Percentiles rank a stretch among this genome's conserved stretches.
Conservation (phyloP, 2,113 vertebrate species). For the Anser cygnoides region DNA sequence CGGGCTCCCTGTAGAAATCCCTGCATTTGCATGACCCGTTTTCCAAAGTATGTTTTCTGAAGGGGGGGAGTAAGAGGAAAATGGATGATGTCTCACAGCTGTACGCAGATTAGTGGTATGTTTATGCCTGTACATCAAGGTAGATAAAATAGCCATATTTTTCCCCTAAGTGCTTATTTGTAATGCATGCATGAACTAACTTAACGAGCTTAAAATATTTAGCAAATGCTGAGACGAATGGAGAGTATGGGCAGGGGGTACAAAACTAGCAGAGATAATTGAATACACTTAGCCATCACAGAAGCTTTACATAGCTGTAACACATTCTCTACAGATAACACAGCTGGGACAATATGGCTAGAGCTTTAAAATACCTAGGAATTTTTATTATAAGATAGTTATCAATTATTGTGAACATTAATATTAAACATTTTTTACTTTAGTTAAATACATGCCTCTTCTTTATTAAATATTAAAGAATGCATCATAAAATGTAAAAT, state of each 20-base stretch:
- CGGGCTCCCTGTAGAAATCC: background rate
- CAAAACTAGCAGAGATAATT: constrained; percentile 16
- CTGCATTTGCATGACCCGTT: background rate
- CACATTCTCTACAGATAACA: background rate
- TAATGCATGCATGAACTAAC: background rate
- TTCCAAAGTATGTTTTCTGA: background rate
- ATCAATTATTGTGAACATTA: background rate
- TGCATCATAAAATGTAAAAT: background rate
- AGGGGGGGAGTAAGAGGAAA: background rate
- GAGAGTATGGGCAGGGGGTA: background rate
- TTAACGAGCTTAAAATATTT: constrained; percentile 49
- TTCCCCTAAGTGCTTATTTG: constrained; percentile 5
- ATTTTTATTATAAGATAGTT: constrained; percentile 31
- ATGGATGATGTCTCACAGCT: background rate
- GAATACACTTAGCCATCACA: constrained; percentile 18
- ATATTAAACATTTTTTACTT: background rate
- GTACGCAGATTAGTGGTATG: background rate
- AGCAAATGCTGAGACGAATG: background rate
- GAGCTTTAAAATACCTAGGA: constrained; percentile 26
- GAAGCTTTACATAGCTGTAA: constrained; percentile 6
- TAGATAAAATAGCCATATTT: constrained; percentile 25
- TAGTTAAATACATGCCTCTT: background rate
- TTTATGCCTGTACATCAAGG: background rate
- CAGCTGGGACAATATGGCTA: constrained; percentile 21
- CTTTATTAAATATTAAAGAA: background rate